Percentiles rank a stretch among this genome's conserved stretches.
Evolutionary conservation across 2,113 vertebrate genomes (phyloP).

Genomic region (Labeo rohita): DNA sequence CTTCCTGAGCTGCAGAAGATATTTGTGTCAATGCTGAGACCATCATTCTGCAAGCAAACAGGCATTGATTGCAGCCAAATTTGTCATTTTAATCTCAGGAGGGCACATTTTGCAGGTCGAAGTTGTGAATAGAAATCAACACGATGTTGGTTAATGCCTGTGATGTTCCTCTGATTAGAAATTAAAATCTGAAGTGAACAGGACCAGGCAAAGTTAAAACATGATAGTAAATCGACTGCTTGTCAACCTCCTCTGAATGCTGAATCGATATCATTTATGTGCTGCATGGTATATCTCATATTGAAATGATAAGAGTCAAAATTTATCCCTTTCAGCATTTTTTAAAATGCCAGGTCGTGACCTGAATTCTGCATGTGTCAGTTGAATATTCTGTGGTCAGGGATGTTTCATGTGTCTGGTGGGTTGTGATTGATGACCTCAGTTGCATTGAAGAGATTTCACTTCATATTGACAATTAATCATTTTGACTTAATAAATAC

Average conservation of each 20-base stretch:
- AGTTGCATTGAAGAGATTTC: not conserved
- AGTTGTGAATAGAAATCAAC: not conserved
- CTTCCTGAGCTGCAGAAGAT: constrained; percentile 19
- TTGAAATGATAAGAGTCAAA: not conserved
- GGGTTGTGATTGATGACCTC: constrained; percentile 4
- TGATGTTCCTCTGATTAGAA: not conserved
- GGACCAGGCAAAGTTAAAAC: not conserved
- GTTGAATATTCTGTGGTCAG: not conserved
- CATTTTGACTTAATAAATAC: not conserved
- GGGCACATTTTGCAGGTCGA: not conserved
- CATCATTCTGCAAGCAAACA: not conserved
- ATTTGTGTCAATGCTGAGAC: constrained; percentile 5
- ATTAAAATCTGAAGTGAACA: not conserved
- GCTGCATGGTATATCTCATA: not conserved
- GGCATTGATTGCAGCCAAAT: constrained; percentile 11
- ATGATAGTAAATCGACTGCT: not conserved
- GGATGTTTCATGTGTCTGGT: not conserved
- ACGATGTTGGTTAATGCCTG: not conserved
- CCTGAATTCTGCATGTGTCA: not conserved
- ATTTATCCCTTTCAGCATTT: not conserved
- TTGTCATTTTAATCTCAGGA: not conserved
- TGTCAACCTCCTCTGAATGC: not conserved
- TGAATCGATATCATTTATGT: not conserved
- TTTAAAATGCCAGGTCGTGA: not conserved
- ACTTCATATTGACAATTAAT: not conserved